Conservation (phyloP, 2,113 vertebrate species). For the Eptesicus fuscus region DNA sequence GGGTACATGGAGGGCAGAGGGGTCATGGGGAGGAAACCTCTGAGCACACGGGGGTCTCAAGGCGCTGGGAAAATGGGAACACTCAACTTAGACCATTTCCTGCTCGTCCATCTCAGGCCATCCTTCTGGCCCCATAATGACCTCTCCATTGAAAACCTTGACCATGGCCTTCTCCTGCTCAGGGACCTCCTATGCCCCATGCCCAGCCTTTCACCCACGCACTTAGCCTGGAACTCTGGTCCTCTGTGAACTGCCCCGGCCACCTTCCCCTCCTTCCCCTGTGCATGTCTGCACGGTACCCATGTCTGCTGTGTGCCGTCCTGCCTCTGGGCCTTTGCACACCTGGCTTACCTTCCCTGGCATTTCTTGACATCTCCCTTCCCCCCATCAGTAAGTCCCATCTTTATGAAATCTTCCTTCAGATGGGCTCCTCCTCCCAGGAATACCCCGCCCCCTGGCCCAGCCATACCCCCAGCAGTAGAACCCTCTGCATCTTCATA, state of each 20-base stretch:
- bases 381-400: neutral
- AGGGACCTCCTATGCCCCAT: neutral
- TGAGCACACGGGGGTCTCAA: neutral
- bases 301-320: fast-evolving
- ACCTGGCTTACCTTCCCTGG: neutral
- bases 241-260: neutral
- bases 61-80: neutral
- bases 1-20: neutral
- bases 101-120: neutral
- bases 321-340: neutral
- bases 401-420: neutral
- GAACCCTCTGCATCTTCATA: neutral
- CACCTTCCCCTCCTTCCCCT: neutral
- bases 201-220: neutral
- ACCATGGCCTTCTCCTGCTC: neutral
- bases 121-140: neutral
- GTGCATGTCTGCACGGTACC: too few species aligned
- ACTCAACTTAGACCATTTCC: neutral
- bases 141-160: neutral
- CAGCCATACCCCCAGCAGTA: neutral
- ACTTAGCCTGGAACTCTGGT: neutral
- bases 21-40: neutral
- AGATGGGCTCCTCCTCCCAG: neutral
- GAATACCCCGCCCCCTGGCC: neutral
- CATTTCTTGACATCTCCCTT: neutral